Conservation (phyloP, 2,888 invertebrate genomes). For the Oscheius sp. region DNA sequence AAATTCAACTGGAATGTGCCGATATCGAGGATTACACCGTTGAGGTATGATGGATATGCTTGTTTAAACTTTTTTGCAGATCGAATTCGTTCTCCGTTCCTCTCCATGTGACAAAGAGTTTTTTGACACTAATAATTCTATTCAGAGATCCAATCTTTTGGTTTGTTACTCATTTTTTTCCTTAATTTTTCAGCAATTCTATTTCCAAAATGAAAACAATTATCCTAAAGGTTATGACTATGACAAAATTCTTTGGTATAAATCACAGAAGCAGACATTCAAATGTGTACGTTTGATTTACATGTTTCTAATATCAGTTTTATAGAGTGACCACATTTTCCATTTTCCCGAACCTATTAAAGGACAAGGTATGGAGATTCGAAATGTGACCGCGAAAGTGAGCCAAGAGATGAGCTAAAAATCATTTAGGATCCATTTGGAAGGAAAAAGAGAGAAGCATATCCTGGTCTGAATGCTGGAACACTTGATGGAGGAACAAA, state of each 20-base stretch:
- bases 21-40: slow-evolving; percentile 58
- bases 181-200: slow-evolving; percentile 48
- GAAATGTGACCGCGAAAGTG: slow-evolving; percentile 41
- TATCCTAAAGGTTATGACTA: slow-evolving; percentile 61
- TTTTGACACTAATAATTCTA: slow-evolving; percentile 50
- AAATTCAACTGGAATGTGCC: slow-evolving; percentile 59
- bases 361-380: slow-evolving; percentile 42
- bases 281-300: slow-evolving; percentile 51
- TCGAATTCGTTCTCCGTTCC: slow-evolving; percentile 63
- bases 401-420: not conserved
- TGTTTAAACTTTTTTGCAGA: slow-evolving; percentile 34
- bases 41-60: slow-evolving; percentile 35
- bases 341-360: slow-evolving; percentile 39
- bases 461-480: slow-evolving; percentile 51
- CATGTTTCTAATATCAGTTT: not conserved
- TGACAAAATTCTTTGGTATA: slow-evolving; percentile 57
- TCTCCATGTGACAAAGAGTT: slow-evolving; percentile 70
- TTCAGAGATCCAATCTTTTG: slow-evolving; percentile 3
- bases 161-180: not conserved
- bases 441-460: slow-evolving; percentile 34
- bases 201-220: slow-evolving; percentile 54
- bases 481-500: slow-evolving; percentile 61
- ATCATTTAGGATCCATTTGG: not conserved
- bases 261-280: slow-evolving; percentile 54
- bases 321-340: slow-evolving; percentile 41